phyloP scores from a whole-genome alignment of 2,113 vertebrate genomes.

The Atherinomorus stipes region DNA sequence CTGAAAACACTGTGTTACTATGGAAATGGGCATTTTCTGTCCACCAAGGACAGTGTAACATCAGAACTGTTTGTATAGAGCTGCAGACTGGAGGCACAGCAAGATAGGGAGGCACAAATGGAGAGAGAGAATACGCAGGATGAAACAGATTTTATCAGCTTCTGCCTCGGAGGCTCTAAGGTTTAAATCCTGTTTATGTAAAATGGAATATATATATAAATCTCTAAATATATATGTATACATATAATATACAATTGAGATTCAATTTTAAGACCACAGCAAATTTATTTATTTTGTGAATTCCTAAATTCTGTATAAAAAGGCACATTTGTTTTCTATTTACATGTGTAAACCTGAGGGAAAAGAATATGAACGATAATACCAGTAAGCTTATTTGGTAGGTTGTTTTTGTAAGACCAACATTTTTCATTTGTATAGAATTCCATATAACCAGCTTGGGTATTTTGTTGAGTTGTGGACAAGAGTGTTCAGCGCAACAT shows the following conservation, averaged over 20 bases:
- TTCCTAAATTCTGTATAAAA: conserved; percentile 84
- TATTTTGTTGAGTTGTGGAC: conserved; percentile 71
- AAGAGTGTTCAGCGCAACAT: conserved; percentile 40
- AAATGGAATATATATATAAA: conserved; percentile 73
- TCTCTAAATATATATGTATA: conserved; percentile 57
- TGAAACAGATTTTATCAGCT: conserved; percentile 65
- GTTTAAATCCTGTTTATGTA: conserved; percentile 78
- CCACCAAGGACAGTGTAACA: conserved; percentile 70
- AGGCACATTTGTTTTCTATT: conserved; percentile 77
- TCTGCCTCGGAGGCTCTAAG: conserved; percentile 56
- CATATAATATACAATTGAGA: conserved; percentile 72
- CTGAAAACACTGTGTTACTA: conserved; percentile 76
- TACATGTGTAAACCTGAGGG: conserved; percentile 78
- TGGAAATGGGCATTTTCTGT: conserved; percentile 81
- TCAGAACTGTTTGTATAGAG: conserved; percentile 75
- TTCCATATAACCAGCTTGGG: conserved; percentile 73
- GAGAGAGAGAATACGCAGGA: conserved; percentile 57
- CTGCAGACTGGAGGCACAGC: conserved; percentile 63
- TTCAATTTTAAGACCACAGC: conserved; percentile 80
- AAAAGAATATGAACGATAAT: conserved; percentile 73
- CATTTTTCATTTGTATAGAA: conserved; percentile 69
- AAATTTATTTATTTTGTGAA: conserved; percentile 87
- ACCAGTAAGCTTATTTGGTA: conserved; percentile 64
- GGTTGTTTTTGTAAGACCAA: conserved; percentile 54
- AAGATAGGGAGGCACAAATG: conserved; percentile 58